Evolutionary conservation across 2,888 invertebrate genomes (phyloP), one percentile per base, ranked within the genome.

Genomic region (Rotaria sp.): DNA sequence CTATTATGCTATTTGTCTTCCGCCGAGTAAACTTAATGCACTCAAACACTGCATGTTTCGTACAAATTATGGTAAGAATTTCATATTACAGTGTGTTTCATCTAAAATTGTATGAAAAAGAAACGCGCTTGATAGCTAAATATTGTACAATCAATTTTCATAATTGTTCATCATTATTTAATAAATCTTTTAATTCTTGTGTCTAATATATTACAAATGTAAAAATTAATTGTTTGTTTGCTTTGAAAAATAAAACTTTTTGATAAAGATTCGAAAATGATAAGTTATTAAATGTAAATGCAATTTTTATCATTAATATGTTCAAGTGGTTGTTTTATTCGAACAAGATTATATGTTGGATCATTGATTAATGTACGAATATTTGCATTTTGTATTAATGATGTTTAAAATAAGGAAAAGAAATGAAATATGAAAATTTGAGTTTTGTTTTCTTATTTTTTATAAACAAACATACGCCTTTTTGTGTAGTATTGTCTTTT

Each of bases 221-320:
- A 13, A 57, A 57, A n/a, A 57, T 10, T n/a, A n/a, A n/a, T n/a
- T n/a, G n/a, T n/a, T n/a, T n/a, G n/a, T n/a, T n/a, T n/a, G n/a
- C n/a, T n/a, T n/a, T n/a, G n/a, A n/a, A n/a, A 57, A n/a, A 11
- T 5, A 55, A 26, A 30, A 93, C 93, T 92, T 99, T 99, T 85
- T 95, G 94, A 88, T 94, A 94, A 89, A 99, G 93, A 92, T 99
- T 99, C 84, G 97, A 92, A 91, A 96, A 96, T 90, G 97, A 97
- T 88, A 99, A 93, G 91, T 99, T 99, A 92, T 99, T 99, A 92
- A 99, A 99, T 89, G 99, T 97, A 91, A 99, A 99, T 18, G 97
- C 97, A 11, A 97, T 95, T 92, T n/a, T 98, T 98, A 91, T 99
- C 99, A 92, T 97, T 97, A 55, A 97, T 93, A 3, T 94, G 93